Evolutionary conservation across 2,888 invertebrate species (phyloP), one percentile per base, ranked within the genome.

Genomic region (Ennomos fuscantarius): DNA sequence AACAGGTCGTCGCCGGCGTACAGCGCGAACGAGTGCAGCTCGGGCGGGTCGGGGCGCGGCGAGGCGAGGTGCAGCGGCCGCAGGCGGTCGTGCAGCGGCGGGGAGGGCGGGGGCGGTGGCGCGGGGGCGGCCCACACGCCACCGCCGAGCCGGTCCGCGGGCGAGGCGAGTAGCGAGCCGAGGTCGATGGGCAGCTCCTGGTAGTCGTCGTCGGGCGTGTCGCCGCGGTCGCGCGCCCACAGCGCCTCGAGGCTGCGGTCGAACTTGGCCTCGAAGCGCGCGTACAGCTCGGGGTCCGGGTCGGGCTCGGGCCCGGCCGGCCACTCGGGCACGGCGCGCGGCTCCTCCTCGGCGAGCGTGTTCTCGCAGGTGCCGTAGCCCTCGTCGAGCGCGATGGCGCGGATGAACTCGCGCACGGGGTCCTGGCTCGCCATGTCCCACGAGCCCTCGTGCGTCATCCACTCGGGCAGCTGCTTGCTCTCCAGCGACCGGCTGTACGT

Each of bases 171-270:
- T 55, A 94, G 78, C 68, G 93, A 93, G 58, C 93, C 91, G 63
- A 94, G 93, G 74, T 94, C 93, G 66, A 94, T 93, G n/a, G 94
- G 94, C 66, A 94, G 81, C 72, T 94, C 94, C 62, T 93, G 93
- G 69, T 93, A 94, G 69, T 93, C 93, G 65, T 93, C 93, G 60
- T 91, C 90, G 8, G 92, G 92, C 9, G 91, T 90, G 71, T 85
- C 81, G 78, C 90, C 81, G 78, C 90, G 87, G 69, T 92, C 86
- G 75, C 93, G 84, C 68, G 89, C 93, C 95, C 95, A 95, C 57
- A 95, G 84, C 37, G 95, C 95, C 79, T 95, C 95, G 63, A 95
- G 92, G 77, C 93, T 94, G 65, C 93, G 93, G 78, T 95, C 94
- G 78, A 95, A 95, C 82, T 95, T 95, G 8, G 95, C 94, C 74